phyloP scores from a whole-genome alignment of 2,113 vertebrate species.

The Cephalopholis sonnerati region DNA sequence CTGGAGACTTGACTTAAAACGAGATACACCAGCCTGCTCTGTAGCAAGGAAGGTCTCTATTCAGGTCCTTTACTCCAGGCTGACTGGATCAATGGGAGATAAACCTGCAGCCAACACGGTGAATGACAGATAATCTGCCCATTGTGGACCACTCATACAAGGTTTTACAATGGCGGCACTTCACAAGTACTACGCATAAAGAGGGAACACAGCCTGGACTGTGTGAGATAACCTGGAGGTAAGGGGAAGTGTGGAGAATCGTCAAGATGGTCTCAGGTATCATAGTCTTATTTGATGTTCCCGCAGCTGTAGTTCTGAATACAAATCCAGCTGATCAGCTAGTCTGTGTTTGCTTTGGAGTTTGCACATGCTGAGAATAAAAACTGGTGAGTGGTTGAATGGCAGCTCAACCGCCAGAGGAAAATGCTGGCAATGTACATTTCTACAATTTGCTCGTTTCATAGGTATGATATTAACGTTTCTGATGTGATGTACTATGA shows the following conservation, averaged over 20 bases:
- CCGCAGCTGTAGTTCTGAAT: not conserved
- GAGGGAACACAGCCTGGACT: not conserved
- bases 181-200: not conserved
- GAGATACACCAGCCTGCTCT: not conserved
- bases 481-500: too few relatives aligned
- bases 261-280: not conserved
- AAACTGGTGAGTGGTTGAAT: not conserved
- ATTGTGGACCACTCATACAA: not conserved
- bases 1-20: constrained; percentile 19
- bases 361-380: not conserved
- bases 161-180: not conserved
- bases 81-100: constrained; percentile 28
- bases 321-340: too few relatives aligned
- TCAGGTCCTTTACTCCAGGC: constrained; percentile 26
- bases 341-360: not conserved
- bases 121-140: constrained; percentile 8
- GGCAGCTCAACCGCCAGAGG: too few relatives aligned
- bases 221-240: not conserved
- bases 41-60: not conserved
- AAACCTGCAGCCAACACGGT: constrained; percentile 15
- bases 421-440: too few relatives aligned
- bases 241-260: not conserved
- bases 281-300: constrained; percentile 3
- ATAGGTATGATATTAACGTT: too few relatives aligned
- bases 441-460: too few relatives aligned